Percentiles rank a stretch among this genome's conserved stretches.
These are phyloP conservation scores for Cryptoblepharus egeriae DNA, from an alignment of 2,797 vertebrate genomes.

Conservation along the genomic window DNA sequence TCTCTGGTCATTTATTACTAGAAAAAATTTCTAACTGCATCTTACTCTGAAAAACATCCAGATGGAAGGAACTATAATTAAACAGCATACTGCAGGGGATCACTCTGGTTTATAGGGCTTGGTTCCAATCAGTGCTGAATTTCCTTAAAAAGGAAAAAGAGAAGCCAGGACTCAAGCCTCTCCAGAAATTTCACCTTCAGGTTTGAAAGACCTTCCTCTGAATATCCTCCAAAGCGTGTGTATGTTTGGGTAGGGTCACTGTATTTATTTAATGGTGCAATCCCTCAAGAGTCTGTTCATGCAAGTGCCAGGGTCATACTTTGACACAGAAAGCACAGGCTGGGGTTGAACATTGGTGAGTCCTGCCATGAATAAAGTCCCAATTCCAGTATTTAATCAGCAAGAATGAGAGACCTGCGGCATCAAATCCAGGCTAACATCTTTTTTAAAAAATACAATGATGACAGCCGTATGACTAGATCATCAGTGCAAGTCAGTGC, in stretches of 20 bases:
- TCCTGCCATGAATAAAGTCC: not conserved
- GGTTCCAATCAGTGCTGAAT: not conserved
- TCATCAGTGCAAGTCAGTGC: constrained; percentile 2
- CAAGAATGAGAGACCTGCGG: not conserved
- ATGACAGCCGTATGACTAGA: not conserved
- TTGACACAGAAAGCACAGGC: not conserved
- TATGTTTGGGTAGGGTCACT: not conserved
- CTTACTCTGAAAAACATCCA: not conserved
- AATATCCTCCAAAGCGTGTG: too few species aligned
- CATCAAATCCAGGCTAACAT: not conserved
- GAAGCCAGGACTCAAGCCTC: not conserved
- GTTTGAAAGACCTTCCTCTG: not conserved
- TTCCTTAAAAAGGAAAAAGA: not conserved
- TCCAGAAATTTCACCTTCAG: not conserved
- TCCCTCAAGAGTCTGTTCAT: not conserved
- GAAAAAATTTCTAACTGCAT: not conserved
- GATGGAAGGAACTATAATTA: constrained; percentile 9
- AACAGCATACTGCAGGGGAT: not conserved
- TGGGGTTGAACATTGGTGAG: not conserved
- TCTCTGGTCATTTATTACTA: not conserved
- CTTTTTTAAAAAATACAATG: not conserved
- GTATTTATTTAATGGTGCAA: not conserved
- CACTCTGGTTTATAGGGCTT: not conserved
- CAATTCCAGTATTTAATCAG: not conserved
- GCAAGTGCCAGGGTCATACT: not conserved